A percentile compares a stretch with the other conserved stretches of the same genome.
phyloP scores from a whole-genome alignment of 2,888 invertebrate species.

The Hermaeophaga mercurialis region DNA sequence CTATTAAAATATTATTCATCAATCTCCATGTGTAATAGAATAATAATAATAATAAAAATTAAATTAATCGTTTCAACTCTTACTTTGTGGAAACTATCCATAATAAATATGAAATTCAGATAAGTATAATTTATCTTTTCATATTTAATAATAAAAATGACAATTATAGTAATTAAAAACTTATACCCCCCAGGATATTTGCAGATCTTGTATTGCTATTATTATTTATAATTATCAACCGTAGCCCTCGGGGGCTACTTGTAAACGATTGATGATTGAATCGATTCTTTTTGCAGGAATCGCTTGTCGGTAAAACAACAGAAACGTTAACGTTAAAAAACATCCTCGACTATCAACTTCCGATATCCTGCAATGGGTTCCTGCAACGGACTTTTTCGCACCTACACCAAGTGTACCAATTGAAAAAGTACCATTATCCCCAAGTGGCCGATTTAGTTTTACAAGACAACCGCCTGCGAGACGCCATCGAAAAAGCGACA shows the following conservation, averaged over 20 bases:
- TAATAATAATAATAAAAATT: too few species aligned
- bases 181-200: not conserved
- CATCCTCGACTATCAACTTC: slow-evolving; percentile 64
- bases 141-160: too few species aligned
- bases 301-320: slow-evolving; percentile 64
- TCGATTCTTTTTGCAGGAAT: slow-evolving; percentile 63
- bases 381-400: slow-evolving; percentile 67
- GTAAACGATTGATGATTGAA: too few species aligned
- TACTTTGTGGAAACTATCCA: too few species aligned
- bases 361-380: slow-evolving; percentile 62
- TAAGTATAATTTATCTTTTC: too few species aligned
- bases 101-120: too few species aligned
- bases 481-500: slow-evolving; percentile 74
- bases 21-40: too few species aligned
- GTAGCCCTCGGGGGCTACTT: too few species aligned
- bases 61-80: too few species aligned
- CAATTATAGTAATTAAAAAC: not conserved
- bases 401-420: slow-evolving; percentile 69
- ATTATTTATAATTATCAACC: too few species aligned
- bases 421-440: slow-evolving; percentile 71
- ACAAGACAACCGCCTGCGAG: slow-evolving; percentile 71
- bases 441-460: slow-evolving; percentile 66
- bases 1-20: too few species aligned
- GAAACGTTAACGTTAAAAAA: slow-evolving; percentile 63
- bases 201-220: too few species aligned